These are phyloP conservation scores for Paratilapia polleni DNA, from an alignment of 2,113 vertebrate species.

Conservation along the genomic window DNA sequence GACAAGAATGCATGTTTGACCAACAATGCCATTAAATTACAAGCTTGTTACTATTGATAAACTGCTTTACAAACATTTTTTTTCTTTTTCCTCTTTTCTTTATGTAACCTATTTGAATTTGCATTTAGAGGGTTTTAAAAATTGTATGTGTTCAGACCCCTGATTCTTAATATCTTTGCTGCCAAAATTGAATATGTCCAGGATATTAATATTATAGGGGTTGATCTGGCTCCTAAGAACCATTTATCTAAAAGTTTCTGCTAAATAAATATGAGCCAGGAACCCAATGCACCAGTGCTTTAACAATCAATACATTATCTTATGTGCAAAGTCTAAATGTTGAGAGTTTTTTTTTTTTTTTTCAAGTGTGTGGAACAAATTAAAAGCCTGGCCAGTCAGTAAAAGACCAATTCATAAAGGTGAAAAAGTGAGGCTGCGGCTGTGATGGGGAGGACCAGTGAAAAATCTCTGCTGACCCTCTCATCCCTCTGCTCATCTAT, in stretches of 20 bases:
- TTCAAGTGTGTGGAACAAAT: slow-evolving; percentile 84
- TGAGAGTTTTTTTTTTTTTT: slow-evolving; percentile 30
- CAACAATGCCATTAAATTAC: slow-evolving; percentile 40
- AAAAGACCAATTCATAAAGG: slow-evolving; percentile 90
- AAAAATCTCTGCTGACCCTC: slow-evolving; percentile 96
- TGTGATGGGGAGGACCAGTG: slow-evolving; percentile 90
- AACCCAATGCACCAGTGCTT: slow-evolving; percentile 70
- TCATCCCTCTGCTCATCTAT: slow-evolving; percentile 96
- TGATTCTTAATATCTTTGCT: slow-evolving; percentile 45
- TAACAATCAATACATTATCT: slow-evolving; percentile 81
- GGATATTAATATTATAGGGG: slow-evolving; percentile 57
- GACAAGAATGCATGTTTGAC: slow-evolving; percentile 45
- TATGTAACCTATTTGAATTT: slow-evolving; percentile 21
- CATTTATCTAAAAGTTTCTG: slow-evolving; percentile 77
- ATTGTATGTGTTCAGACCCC: slow-evolving; percentile 30
- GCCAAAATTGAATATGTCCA: slow-evolving; percentile 49
- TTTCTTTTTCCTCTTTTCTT: slow-evolving; percentile 30
- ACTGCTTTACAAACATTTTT: slow-evolving; percentile 13
- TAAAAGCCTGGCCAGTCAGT: slow-evolving; percentile 88
- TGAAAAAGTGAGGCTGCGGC: slow-evolving; percentile 88
- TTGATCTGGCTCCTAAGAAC: slow-evolving; percentile 53
- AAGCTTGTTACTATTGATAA: slow-evolving; percentile 31
- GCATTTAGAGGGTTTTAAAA: slow-evolving; percentile 36
- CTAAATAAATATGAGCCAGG: slow-evolving; percentile 65
- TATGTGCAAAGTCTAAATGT: slow-evolving; percentile 80